Evolutionary conservation across 2,888 invertebrate genomes (phyloP).

Genomic region (Caenorhabditis uteleia): DNA sequence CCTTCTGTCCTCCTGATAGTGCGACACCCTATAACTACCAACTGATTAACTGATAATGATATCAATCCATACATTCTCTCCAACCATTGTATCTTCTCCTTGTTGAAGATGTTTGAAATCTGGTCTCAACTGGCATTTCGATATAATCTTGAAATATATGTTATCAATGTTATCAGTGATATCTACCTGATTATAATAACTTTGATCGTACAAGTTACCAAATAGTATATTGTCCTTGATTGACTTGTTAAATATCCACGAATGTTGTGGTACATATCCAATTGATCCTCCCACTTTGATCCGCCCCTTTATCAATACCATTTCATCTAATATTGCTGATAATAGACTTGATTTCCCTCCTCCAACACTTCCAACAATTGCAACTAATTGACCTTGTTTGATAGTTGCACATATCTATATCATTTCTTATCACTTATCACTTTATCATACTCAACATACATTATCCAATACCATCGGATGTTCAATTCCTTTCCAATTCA

Average conservation of each 20-base stretch:
- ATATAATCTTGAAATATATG: no score
- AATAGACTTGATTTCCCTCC: conserved; percentile 77
- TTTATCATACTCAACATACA: neutral
- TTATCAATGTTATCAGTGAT: no score
- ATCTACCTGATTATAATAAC: conserved; percentile 24
- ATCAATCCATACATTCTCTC: conserved; percentile 54
- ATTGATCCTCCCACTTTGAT: conserved; percentile 72
- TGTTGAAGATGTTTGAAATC: conserved; percentile 88
- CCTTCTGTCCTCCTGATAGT: conserved; percentile 74
- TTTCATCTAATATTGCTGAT: conserved; percentile 86
- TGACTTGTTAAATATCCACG: conserved; percentile 97
- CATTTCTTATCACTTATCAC: neutral
- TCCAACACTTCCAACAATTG: conserved; percentile 70
- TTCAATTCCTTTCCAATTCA: conserved; percentile 29
- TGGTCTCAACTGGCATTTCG: conserved; percentile 86
- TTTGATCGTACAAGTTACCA: conserved; percentile 72
- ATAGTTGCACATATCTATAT: conserved; percentile 20
- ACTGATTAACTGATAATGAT: neutral
- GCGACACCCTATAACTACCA: conserved; percentile 67
- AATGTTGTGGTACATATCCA: conserved; percentile 91
- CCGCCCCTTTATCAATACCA: conserved; percentile 57
- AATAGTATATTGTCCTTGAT: conserved; percentile 90
- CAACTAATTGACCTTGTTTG: conserved; percentile 42
- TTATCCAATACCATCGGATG: conserved; percentile 9
- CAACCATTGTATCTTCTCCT: conserved; percentile 90